phyloP scores from a whole-genome alignment of 2,113 vertebrate genomes.

The Willisornis vidua region DNA sequence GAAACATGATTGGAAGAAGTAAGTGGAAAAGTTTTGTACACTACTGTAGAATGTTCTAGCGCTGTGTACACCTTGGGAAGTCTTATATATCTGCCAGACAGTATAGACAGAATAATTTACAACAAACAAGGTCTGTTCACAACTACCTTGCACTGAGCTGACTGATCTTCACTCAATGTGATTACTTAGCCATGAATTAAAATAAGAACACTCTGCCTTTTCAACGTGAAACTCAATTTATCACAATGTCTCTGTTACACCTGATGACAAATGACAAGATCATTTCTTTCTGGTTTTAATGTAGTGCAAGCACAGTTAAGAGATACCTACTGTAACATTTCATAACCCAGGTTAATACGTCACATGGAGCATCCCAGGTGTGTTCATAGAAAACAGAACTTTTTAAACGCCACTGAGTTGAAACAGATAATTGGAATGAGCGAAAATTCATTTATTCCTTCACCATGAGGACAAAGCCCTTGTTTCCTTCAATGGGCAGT shows the following conservation, averaged over 20 bases:
- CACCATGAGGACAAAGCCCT: background rate
- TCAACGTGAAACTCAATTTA: background rate
- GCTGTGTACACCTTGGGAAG: background rate
- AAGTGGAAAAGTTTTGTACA: constrained; percentile 48
- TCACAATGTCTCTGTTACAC: background rate
- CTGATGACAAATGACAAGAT: background rate
- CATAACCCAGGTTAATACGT: background rate
- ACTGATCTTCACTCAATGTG: background rate
- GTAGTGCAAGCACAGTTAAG: background rate
- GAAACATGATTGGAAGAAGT: constrained; percentile 48
- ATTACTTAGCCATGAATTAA: background rate
- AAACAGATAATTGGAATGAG: background rate
- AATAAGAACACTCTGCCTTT: background rate
- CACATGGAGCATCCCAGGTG: background rate
- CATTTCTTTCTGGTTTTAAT: background rate
- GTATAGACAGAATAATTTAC: background rate
- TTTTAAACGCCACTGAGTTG: background rate
- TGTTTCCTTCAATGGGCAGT: background rate
- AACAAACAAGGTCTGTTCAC: background rate
- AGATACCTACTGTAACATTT: background rate
- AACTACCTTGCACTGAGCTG: background rate
- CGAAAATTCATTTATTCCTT: background rate
- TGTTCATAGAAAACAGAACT: background rate
- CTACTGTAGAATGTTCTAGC: constrained; percentile 27
- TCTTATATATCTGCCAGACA: background rate